These are phyloP conservation scores for Notarius quadriscutis DNA, from an alignment of 2,113 vertebrate genomes.

Conservation along the genomic window DNA sequence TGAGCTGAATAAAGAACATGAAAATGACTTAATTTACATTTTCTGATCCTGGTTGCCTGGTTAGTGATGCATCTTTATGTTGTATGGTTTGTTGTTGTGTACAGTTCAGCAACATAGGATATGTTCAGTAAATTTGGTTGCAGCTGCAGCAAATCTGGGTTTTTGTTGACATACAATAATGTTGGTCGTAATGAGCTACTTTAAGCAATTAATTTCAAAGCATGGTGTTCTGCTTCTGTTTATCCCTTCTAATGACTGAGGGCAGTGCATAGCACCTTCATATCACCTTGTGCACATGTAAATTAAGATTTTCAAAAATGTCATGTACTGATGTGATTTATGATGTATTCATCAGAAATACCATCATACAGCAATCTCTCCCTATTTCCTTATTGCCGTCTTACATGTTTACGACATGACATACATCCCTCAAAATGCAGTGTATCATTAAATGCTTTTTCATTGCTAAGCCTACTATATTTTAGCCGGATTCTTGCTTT, in stretches of 20 bases:
- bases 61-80: background rate
- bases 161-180: background rate
- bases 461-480: too few relatives aligned
- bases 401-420: background rate
- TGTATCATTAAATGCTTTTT: too few relatives aligned
- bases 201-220: background rate
- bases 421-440: background rate
- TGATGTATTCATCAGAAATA: background rate
- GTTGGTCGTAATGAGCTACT: background rate
- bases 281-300: background rate
- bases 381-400: background rate
- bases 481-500: too few relatives aligned
- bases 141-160: background rate
- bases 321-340: background rate
- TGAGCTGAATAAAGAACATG: too few relatives aligned
- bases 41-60: too few relatives aligned
- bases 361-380: background rate
- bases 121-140: background rate
- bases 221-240: background rate
- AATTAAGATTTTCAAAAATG: too few relatives aligned
- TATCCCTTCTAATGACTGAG: background rate
- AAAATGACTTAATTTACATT: too few relatives aligned
- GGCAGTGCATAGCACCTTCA: background rate
- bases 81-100: background rate
- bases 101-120: background rate